Evolutionary conservation across 2,888 invertebrate species (phyloP).

Genomic region (Hipparchia sbordonii): DNA sequence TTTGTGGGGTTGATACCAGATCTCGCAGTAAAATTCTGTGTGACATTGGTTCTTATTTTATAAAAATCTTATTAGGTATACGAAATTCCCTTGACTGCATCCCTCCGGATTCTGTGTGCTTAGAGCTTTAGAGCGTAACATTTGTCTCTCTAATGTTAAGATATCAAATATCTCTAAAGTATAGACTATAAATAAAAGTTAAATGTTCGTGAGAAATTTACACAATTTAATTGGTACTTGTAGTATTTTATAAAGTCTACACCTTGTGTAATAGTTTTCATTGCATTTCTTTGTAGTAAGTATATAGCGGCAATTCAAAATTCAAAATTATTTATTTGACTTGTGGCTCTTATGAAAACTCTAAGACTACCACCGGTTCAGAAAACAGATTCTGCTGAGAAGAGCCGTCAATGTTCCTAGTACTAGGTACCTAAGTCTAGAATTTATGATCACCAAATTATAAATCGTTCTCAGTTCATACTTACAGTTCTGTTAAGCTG

Average conservation of each 20-base stretch:
- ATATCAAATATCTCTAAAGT: constrained; percentile 47
- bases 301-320: no score
- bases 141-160: constrained; percentile 39
- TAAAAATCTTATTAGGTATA: no score
- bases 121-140: constrained; percentile 23
- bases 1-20: no score
- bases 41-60: no score
- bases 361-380: no score
- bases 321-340: no score
- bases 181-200: constrained; percentile 23
- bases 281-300: background rate
- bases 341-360: no score
- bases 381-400: no score
- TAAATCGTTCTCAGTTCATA: background rate
- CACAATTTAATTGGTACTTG: constrained; percentile 58
- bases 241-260: constrained; percentile 66
- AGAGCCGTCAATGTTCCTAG: no score
- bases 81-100: no score
- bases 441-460: background rate
- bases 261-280: constrained; percentile 48
- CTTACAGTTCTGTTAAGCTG: background rate
- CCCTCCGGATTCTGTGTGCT: no score
- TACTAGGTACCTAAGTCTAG: background rate
- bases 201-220: constrained; percentile 48
- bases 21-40: no score